Base-by-base conservation (phyloP, 1,140 invertebrate genomes). In the Nebria ingens region DNA sequence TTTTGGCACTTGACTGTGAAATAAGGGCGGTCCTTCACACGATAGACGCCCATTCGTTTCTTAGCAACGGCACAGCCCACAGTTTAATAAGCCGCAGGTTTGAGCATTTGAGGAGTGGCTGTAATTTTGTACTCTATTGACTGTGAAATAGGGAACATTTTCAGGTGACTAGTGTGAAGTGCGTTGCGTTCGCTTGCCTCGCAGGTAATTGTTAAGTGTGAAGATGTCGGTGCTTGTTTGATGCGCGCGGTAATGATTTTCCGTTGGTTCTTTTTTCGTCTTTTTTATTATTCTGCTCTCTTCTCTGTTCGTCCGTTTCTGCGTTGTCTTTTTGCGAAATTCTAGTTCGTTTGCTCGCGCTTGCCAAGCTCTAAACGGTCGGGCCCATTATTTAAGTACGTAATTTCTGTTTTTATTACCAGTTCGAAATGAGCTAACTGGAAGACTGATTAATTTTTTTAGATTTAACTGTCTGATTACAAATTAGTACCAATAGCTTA, bases 231-330 rank as follows among this genome's bases (percentile, higher is more conserved):
- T 45, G 40, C 15, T 17, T 17, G 40, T 45, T 45, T 45, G 40
- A 45, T 45, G 40, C n/a, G n/a, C n/a, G n/a, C 40, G 40, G 40
- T 45, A 45, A 45, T 45, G 40, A 45, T 45, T 45, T 45, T 45
- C 15, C 40, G 6, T 17, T 45, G 40, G 6, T 45, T 45, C 15
- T 9, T 45, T 45, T 45, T 45, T 45, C 40, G 9, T 45, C 40
- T 45, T 17, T 45, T 17, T 6, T 45, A 45, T 3, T 45, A 11
- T 17, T 11, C 40, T 29, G 4, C 25, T 45, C 40, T 45, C 15
- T 45, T 45, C 25, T 34, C 25, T 34, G 6, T 34, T n/a, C n/a
- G 6, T 34, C 25, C 25, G 25, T 34, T 9, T 34, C 6, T 34
- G 6, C 6, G 25, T 34, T n/a, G n/a, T n/a, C n/a, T n/a, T n/a